A percentile compares a stretch with the other conserved stretches of the same genome.
These are phyloP conservation scores for Ectropis grisescens DNA, from an alignment of 1,140 invertebrate species.

Conservation along the genomic window DNA sequence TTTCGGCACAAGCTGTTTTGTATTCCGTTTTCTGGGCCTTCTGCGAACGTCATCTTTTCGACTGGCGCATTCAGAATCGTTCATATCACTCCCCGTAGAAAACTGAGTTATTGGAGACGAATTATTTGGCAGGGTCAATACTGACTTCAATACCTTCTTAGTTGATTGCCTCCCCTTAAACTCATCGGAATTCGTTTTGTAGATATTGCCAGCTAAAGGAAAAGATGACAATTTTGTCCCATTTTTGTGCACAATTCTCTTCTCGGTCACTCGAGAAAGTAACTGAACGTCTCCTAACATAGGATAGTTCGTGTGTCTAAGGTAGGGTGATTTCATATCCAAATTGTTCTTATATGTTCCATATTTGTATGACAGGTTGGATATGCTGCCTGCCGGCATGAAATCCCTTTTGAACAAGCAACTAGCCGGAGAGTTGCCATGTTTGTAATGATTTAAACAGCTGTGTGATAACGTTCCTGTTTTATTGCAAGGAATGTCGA, in stretches of 20 bases:
- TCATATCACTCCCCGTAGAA: slow-evolving; percentile 53
- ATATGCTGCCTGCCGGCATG: slow-evolving; percentile 11
- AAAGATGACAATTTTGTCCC: slow-evolving; percentile 30
- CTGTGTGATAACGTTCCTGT: too few species aligned
- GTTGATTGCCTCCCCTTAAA: slow-evolving; percentile 26
- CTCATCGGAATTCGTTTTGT: slow-evolving; percentile 51
- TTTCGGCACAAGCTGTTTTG: too few species aligned
- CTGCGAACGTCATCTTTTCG: slow-evolving; percentile 15
- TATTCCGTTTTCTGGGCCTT: slow-evolving; percentile 22
- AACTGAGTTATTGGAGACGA: slow-evolving; percentile 21
- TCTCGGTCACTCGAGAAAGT: slow-evolving; percentile 28
- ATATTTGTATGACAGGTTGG: slow-evolving; percentile 13
- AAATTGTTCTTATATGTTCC: slow-evolving; percentile 13
- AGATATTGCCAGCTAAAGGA: slow-evolving; percentile 37
- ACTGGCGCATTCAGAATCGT: slow-evolving; percentile 40
- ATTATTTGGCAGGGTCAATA: slow-evolving; percentile 42
- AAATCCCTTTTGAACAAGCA: too few species aligned
- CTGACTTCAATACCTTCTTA: slow-evolving; percentile 44
- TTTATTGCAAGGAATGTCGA: too few species aligned
- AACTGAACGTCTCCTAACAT: slow-evolving; percentile 20
- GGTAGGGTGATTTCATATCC: slow-evolving; percentile 26
- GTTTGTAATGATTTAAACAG: too few species aligned
- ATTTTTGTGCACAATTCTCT: slow-evolving; percentile 28
- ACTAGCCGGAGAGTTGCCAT: too few species aligned
- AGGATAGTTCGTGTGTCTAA: too few species aligned